phyloP scores from a whole-genome alignment of 2,113 vertebrate species.

The Grammomys surdaster region DNA sequence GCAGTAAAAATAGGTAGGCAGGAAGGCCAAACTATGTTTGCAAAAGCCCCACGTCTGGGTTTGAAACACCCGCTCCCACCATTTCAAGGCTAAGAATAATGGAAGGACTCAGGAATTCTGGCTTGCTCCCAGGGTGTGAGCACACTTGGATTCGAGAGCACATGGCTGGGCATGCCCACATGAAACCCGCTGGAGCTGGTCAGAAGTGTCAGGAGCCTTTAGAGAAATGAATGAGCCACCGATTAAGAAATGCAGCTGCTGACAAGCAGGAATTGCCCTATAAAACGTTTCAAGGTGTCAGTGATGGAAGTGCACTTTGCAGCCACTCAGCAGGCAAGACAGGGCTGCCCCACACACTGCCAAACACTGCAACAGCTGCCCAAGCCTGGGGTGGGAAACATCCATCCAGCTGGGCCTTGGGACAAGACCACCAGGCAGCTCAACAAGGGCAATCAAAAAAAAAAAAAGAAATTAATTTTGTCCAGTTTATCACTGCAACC shows the following conservation, averaged over 20 bases:
- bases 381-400: not conserved
- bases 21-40: constrained; percentile 80
- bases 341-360: constrained; percentile 42
- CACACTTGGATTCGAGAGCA: not conserved
- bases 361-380: constrained; percentile 5
- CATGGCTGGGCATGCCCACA: constrained; percentile 29
- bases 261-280: constrained; percentile 76
- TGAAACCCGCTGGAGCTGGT: constrained; percentile 52
- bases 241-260: constrained; percentile 72
- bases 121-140: constrained; percentile 71
- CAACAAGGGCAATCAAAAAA: not conserved
- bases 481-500: not conserved
- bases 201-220: constrained; percentile 70
- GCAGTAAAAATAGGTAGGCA: constrained; percentile 83
- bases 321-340: constrained; percentile 5
- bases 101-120: constrained; percentile 70
- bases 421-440: constrained; percentile 21
- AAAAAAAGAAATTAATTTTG: not conserved
- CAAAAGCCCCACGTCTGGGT: constrained; percentile 75
- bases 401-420: not conserved
- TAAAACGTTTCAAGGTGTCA: constrained; percentile 72
- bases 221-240: constrained; percentile 75
- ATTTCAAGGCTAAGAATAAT: constrained; percentile 78
- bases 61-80: constrained; percentile 78
- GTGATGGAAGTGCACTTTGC: constrained; percentile 44